Base-by-base conservation (phyloP, 2,797 vertebrate species). In the Cossypha polioptera region DNA sequence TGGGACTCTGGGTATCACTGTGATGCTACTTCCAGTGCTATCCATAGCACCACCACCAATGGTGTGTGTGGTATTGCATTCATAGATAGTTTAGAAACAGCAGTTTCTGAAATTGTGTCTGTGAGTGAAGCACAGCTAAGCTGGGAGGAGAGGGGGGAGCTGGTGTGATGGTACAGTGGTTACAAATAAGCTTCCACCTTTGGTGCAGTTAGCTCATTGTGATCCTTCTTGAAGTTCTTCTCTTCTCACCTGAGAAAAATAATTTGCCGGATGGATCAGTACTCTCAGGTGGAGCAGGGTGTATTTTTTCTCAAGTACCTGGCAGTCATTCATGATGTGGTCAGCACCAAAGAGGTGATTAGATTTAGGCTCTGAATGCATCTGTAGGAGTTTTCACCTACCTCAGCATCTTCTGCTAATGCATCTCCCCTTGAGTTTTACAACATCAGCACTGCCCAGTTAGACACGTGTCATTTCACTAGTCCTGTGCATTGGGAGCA, bases 401-500 rank as follows among this genome's bases (percentile, higher is more conserved):
- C 10, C 20, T 88, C 55, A 73, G 14, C 62, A 62, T 57, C 38
- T 80, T 62, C 63, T 2, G 3, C 51, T 81, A 25, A 51, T 11
- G 4, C 67, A 19, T 55, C 35, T 85, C 28, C 18, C 16, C 40
- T 47, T 28, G 40, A 35, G 24, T 88, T 78, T 61, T 85, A 31
- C 31, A 31, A 31, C 42, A 57, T 45, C 63, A 45, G 10, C 58
- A 10, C 40, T 62, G 25, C 36, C 55, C 31, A 36, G 0, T 17
- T 43, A 55, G 43, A 45, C 18, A 22, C 0, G 0, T 16, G 3
- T 42, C 1, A 2, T 91, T 74, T 69, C 18, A 48, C 9, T 40
- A 11, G 35, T 75, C 15, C 12, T 0, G 0, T 21, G 45, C 0
- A 0, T 3, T 83, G 80, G 26, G 38, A 66, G 10, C 1, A 0